phyloP scores from a whole-genome alignment of 2,888 invertebrate genomes.

The Ornithoptera priamus region DNA sequence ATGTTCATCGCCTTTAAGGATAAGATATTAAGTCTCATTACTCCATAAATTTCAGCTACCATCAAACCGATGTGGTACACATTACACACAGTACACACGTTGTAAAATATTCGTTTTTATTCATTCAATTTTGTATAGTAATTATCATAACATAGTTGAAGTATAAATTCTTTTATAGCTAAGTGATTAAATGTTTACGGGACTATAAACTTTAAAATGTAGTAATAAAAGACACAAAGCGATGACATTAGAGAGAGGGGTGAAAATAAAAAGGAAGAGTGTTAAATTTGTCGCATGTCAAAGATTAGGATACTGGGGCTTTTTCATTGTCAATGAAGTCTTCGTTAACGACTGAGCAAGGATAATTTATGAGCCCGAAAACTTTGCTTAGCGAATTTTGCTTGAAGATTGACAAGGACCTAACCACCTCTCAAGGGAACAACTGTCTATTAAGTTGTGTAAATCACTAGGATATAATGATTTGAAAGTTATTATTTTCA shows the following conservation, averaged over 20 bases:
- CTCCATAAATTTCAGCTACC: too few species aligned
- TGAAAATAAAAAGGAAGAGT: slow-evolving; percentile 1
- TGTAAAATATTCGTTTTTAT: too few species aligned
- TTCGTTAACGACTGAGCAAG: slow-evolving; percentile 20
- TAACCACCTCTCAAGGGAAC: slow-evolving; percentile 16
- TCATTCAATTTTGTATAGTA: not conserved
- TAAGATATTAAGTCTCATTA: too few species aligned
- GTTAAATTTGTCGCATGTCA: slow-evolving; percentile 24
- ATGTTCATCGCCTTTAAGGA: too few species aligned
- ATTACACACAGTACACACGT: too few species aligned
- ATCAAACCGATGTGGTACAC: too few species aligned
- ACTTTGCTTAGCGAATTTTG: slow-evolving; percentile 23
- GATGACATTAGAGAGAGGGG: not conserved
- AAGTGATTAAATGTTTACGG: not conserved
- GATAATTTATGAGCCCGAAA: slow-evolving; percentile 25
- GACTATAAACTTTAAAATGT: not conserved
- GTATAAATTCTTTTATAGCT: not conserved
- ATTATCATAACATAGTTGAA: not conserved
- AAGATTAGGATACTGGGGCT: slow-evolving; percentile 22
- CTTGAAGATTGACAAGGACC: slow-evolving; percentile 18
- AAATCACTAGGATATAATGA: not conserved
- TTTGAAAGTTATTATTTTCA: not conserved
- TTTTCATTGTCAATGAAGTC: slow-evolving; percentile 27
- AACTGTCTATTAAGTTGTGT: slow-evolving; percentile 9
- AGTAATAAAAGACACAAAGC: not conserved